Percentiles rank a stretch among this genome's conserved stretches.
Evolutionary conservation across 2,113 vertebrate genomes (phyloP).

Genomic region (Clarias gariepinus): DNA sequence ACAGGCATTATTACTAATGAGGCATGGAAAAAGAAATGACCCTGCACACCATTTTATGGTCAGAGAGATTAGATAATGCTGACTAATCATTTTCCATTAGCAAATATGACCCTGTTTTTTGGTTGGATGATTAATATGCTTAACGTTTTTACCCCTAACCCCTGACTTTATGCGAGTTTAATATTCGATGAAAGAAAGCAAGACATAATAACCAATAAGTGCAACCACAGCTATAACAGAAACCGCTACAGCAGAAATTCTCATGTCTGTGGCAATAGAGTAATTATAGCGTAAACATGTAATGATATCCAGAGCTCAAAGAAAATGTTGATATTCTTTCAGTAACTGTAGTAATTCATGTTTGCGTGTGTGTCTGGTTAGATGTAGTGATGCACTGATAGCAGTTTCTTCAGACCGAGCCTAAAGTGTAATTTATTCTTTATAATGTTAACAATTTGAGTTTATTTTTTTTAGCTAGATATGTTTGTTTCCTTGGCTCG

Average conservation of each 20-base stretch:
- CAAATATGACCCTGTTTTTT: background rate
- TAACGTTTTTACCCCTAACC: background rate
- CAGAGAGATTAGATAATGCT: slow-evolving; percentile 8
- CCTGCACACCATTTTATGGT: background rate
- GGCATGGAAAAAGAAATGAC: slow-evolving; percentile 15
- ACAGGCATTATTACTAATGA: slow-evolving; percentile 23
- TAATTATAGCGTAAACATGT: background rate
- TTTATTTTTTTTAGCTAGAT: background rate
- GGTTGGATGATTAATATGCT: background rate
- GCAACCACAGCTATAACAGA: background rate
- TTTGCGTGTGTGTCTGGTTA: background rate
- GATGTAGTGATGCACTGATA: background rate
- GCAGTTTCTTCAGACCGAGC: background rate
- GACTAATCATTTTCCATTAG: background rate
- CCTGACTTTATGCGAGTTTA: background rate
- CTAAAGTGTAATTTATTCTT: background rate
- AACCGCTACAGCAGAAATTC: background rate
- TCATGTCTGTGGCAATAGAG: background rate
- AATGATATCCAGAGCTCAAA: background rate
- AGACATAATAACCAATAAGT: background rate
- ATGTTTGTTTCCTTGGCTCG: background rate
- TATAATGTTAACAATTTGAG: background rate
- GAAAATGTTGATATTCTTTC: background rate
- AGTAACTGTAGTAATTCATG: background rate
- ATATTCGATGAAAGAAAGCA: background rate